Evolutionary conservation across 2,113 vertebrate species (phyloP), one percentile per base, ranked within the genome.

Genomic region (Ageneiosus marmoratus): DNA sequence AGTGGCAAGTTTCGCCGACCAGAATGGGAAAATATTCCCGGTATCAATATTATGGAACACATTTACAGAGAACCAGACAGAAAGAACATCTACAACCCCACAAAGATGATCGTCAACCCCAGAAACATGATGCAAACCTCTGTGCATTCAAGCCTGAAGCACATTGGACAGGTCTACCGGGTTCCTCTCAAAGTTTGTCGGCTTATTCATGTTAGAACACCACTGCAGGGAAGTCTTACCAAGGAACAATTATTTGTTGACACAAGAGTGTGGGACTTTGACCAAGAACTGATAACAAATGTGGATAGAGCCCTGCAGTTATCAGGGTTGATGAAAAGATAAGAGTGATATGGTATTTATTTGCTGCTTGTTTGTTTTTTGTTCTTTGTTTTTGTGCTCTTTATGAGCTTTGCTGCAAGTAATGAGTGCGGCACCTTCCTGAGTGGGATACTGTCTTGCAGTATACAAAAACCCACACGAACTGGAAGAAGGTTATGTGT

Each of bases 81-180:
- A n/a, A n/a, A n/a, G n/a, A n/a, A n/a, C n/a, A 41, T 78, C 67
- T 83, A 7, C 41, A 84, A 88, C 55, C 84, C 86, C 0, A 81
- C 80, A 22, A 91, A 91, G 69, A 82, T 90, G 72, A 87, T 89
- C 11, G 8, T 90, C 27, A 86, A 88, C 8, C 87, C 90, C 15
- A 83, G 89, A 48, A 62, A 27, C 6, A 72, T 84, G 73, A 15
- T 72, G 12, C 87, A 90, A 67, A 90, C 86, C 13, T 89, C 88
- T 2, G 85, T 89, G 24, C 88, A 90, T 62, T 58, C 82, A 1
- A 73, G 85, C 1, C 67, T 88, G 29, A 81, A 76, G 8, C 70
- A 48, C 15, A 41, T 18, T 34, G 86, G 79, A 50, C 3, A 44
- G 0, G 74, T 22, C 1, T 50, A 69, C 10, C n/a, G 12, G 3